Evolutionary conservation across 1,140 invertebrate genomes (phyloP).

Genomic region (Drosophila quadrilineata): DNA sequence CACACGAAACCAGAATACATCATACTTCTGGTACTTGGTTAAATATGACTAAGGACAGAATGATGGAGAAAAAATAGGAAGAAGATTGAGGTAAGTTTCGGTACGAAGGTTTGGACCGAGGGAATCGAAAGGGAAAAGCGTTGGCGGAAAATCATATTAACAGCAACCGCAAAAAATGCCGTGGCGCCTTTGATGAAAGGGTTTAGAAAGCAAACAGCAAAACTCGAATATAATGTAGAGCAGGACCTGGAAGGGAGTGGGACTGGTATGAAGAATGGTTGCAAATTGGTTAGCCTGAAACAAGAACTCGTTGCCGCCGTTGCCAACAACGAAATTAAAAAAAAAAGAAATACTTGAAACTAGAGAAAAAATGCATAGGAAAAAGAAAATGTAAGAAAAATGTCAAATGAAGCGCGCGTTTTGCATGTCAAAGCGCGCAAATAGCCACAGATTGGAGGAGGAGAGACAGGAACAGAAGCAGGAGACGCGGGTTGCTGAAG

Average conservation of each 20-base stretch:
- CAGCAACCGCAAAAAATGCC: constrained; percentile 59
- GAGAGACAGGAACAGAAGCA: neutral
- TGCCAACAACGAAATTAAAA: constrained; percentile 14
- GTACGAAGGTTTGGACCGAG: no score
- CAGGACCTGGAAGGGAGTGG: constrained; percentile 15
- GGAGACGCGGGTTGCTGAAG: neutral
- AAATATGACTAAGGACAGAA: no score
- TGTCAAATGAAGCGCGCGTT: constrained; percentile 75
- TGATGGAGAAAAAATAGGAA: no score
- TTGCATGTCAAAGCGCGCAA: constrained; percentile 72
- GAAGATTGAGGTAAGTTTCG: no score
- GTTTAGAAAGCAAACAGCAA: constrained; percentile 49
- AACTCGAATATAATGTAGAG: no score
- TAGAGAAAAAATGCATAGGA: constrained; percentile 3
- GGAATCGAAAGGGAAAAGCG: constrained; percentile 28
- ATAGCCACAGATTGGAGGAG: constrained; percentile 15
- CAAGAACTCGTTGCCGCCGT: constrained; percentile 24
- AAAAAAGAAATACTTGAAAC: neutral
- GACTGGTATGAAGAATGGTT: constrained; percentile 6
- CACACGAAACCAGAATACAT: no score
- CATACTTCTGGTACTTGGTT: no score
- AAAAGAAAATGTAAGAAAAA: constrained; percentile 50
- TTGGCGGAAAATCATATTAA: constrained; percentile 62
- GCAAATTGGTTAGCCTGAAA: constrained; percentile 27
- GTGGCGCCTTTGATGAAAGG: constrained; percentile 64